Conservation (phyloP, 2,888 invertebrate species). For the Caenorhabditis panamensis region DNA sequence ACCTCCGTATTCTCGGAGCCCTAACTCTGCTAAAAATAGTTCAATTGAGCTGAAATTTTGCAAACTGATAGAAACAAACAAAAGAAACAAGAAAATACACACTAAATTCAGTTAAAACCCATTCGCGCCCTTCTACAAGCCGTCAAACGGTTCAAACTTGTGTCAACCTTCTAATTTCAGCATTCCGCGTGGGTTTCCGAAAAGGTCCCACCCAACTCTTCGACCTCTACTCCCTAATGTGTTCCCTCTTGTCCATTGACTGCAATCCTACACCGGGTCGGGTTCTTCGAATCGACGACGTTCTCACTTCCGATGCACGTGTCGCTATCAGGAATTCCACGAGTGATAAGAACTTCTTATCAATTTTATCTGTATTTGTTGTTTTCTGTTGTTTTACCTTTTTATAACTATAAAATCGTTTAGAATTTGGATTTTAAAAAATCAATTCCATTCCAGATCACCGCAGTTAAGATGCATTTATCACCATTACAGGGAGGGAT, state of each 20-base stretch:
- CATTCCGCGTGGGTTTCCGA: conserved; percentile 66
- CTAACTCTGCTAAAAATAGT: too few species aligned
- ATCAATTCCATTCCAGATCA: conserved; percentile 42
- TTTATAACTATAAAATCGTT: neutral
- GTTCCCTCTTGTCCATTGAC: conserved; percentile 65
- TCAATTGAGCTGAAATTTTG: too few species aligned
- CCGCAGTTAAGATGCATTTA: conserved; percentile 76
- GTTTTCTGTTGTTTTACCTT: conserved; percentile 19
- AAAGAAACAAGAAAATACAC: too few species aligned
- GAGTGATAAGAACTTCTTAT: neutral
- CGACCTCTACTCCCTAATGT: conserved; percentile 72
- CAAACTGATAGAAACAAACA: too few species aligned
- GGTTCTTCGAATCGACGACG: conserved; percentile 67
- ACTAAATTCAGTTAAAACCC: too few species aligned
- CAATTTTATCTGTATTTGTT: neutral
- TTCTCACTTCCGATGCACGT: conserved; percentile 67
- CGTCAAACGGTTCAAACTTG: too few species aligned
- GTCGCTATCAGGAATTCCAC: conserved; percentile 54
- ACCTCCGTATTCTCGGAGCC: too few species aligned
- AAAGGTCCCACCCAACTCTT: conserved; percentile 68
- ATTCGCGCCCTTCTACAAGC: too few species aligned
- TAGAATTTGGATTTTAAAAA: neutral
- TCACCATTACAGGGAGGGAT: conserved; percentile 54
- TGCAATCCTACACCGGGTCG: conserved; percentile 69
- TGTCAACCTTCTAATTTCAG: conserved; percentile 39